Evolutionary conservation across 2,797 vertebrate genomes (phyloP), one percentile per base, ranked within the genome.

Genomic region (Halcyon leucocephala): DNA sequence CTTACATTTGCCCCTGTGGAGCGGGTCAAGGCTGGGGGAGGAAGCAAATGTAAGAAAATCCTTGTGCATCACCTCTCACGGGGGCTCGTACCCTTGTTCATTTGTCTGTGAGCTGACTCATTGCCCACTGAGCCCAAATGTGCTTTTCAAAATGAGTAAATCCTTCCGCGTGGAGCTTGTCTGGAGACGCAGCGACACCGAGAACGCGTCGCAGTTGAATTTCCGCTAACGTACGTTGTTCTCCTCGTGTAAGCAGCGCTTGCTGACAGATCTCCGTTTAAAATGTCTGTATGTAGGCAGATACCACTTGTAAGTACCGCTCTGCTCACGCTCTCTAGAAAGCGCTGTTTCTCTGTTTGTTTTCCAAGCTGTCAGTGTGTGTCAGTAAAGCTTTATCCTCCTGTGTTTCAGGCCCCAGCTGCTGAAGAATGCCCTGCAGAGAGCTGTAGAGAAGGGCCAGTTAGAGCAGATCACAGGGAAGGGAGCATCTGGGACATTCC

Each of bases 401-500:
- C 89, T 95, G 78, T 89, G 74, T 67, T 94, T 66, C 95, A 99
- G 99, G 95, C 99, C 99, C 76, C 99, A 99, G 55, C 95, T 99
- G 93, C 97, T 99, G 96, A 99, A 99, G 98, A 97, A 98, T 3
- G 99, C 99, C 82, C 98, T 99, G 96, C 98, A 99, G 96, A 99
- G 97, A 97, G 99, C 99, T 7, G 99, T 99, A 86, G 99, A 99
- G 95, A 99, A 98, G 92, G 99, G 99, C 81, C 99, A 99, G 69
- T 97, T 99, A 98, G 99, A 99, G 95, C 99, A 99, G 94, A 99
- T 99, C 97, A 99, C 99, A 58, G 99, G 99, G 55, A 99, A 99
- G 97, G 99, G 99, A 96, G 99, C 99, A 2, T 99, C 98, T 26
- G 99, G 99, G 60, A 99, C 99, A 25, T 99, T 99, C 97, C 99